phyloP scores from a whole-genome alignment of 2,113 vertebrate genomes.

The Oncorhynchus keta region DNA sequence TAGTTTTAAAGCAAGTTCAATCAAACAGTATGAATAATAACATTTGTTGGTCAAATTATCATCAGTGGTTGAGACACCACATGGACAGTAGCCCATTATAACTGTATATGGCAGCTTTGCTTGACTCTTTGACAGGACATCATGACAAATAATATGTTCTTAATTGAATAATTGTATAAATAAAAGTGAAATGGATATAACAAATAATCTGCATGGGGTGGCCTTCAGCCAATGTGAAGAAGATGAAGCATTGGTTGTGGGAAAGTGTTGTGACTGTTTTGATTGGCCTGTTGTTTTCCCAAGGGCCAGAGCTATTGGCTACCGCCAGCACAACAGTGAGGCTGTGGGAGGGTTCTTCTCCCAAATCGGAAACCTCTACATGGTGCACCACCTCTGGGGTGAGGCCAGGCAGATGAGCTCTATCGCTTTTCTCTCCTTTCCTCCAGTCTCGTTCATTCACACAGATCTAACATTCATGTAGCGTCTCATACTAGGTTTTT shows the following conservation, averaged over 20 bases:
- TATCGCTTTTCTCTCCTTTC: no score
- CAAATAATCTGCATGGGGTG: no score
- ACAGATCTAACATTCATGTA: neutral
- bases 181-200: no score
- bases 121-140: neutral
- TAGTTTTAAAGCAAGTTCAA: neutral
- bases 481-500: neutral
- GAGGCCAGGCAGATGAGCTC: constrained; percentile 23
- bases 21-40: no score
- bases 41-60: neutral
- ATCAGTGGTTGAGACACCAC: neutral
- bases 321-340: constrained; percentile 85
- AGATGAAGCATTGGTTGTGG: neutral
- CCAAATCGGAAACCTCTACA: constrained; percentile 91
- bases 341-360: constrained; percentile 96
- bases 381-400: constrained; percentile 99
- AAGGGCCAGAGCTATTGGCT: constrained; percentile 91
- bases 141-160: no score
- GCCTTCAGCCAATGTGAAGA: no score
- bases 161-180: no score
- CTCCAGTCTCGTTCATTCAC: neutral
- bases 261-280: neutral
- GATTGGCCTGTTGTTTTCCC: constrained; percentile 16
- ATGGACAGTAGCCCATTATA: neutral
- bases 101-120: neutral